phyloP scores from a whole-genome alignment of 2,113 vertebrate species.

The Bubo scandiacus region DNA sequence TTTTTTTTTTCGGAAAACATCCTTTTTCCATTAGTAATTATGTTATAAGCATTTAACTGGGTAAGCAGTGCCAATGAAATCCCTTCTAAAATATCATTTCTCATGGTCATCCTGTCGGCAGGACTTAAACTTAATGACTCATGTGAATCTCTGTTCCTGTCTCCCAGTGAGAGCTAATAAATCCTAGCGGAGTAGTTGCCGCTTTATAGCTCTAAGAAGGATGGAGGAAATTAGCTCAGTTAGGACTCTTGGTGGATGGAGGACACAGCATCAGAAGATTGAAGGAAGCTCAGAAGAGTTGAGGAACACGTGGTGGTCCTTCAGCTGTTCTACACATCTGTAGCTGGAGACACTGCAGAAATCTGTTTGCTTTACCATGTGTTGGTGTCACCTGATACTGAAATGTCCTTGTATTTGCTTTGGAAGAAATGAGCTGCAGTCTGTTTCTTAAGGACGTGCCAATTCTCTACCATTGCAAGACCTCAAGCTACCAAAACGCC shows the following conservation, averaged over 20 bases:
- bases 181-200: background rate
- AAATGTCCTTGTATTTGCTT: accelerated
- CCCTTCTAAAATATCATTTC: conserved; percentile 37
- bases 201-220: background rate
- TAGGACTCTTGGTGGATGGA: conserved; percentile 3
- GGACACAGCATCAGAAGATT: background rate
- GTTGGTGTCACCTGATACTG: background rate
- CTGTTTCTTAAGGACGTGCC: background rate
- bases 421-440: background rate
- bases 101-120: background rate
- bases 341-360: background rate
- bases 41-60: conserved; percentile 6
- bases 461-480: background rate
- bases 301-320: background rate
- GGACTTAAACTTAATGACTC: conserved; percentile 53
- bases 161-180: conserved; percentile 10
- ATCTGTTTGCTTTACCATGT: background rate
- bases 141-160: background rate
- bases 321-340: background rate
- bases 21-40: conserved; percentile 4
- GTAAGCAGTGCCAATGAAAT: conserved; percentile 36
- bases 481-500: background rate
- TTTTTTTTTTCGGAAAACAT: background rate
- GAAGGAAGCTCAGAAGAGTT: background rate
- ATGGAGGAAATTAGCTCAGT: conserved; percentile 10